Conservation (phyloP, 2,113 vertebrate species). For the Pheucticus melanocephalus region DNA sequence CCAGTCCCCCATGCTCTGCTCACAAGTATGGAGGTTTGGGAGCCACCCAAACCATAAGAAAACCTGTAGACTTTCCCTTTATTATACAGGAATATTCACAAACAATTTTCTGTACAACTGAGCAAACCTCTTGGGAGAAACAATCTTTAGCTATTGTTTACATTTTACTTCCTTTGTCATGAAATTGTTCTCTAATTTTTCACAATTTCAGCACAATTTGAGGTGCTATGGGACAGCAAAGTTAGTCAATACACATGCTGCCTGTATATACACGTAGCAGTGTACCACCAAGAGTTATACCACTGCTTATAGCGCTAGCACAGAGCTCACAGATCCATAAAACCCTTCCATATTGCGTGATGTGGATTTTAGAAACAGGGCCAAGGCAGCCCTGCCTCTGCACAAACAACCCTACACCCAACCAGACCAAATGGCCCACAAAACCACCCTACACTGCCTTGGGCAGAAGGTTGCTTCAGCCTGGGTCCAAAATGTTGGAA, state of each 20-base stretch:
- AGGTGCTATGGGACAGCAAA: neutral
- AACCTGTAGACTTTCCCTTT: neutral
- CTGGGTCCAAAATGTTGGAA: neutral
- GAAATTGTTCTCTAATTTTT: neutral
- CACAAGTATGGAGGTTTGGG: neutral
- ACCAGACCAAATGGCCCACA: neutral
- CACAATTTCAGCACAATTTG: neutral
- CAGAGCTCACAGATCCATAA: neutral
- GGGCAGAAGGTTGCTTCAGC: neutral
- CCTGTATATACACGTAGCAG: accelerated
- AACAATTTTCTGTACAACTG: neutral
- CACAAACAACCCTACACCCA: neutral
- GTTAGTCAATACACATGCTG: neutral
- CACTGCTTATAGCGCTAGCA: too few relatives aligned
- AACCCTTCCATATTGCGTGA: neutral
- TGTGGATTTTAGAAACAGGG: neutral
- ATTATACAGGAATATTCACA: accelerated
- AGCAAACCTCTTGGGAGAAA: neutral
- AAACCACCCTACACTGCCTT: neutral
- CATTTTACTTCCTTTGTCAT: neutral
- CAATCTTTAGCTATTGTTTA: neutral
- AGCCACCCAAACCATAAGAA: neutral
- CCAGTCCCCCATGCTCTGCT: accelerated
- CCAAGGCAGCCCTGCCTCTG: neutral
- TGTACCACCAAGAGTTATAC: neutral